Evolutionary conservation across 2,888 invertebrate genomes (phyloP).

Genomic region (Netelia melanura): DNA sequence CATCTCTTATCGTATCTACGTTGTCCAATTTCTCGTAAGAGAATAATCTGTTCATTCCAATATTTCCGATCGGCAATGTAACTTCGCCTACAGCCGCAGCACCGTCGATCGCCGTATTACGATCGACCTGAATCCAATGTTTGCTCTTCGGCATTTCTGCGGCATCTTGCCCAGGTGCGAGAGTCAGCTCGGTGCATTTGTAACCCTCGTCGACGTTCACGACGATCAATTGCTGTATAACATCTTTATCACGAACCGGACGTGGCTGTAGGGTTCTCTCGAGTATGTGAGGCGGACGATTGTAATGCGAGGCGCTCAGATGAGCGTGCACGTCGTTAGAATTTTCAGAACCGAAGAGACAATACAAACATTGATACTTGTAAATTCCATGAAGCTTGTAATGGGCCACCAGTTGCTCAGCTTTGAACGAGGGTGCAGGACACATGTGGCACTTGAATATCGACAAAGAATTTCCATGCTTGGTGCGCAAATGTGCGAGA

Average conservation of each 20-base stretch:
- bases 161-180: conserved; percentile 31
- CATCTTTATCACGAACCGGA: conserved; percentile 74
- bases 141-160: conserved; percentile 51
- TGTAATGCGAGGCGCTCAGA: conserved; percentile 84
- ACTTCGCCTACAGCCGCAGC: conserved; percentile 41
- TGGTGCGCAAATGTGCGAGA: conserved; percentile 78
- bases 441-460: conserved; percentile 84
- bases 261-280: conserved; percentile 79
- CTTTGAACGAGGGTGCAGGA: conserved; percentile 82
- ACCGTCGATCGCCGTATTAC: conserved; percentile 43
- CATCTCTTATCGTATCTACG: conserved; percentile 5
- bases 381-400: conserved; percentile 84
- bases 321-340: conserved; percentile 85
- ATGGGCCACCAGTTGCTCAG: conserved; percentile 80
- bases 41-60: conserved; percentile 55
- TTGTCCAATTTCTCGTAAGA: conserved; percentile 50
- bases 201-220: conserved; percentile 76
- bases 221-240: conserved; percentile 79
- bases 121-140: conserved; percentile 56
- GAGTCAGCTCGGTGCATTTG: conserved; percentile 63
- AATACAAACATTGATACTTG: conserved; percentile 86
- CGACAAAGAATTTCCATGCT: conserved; percentile 72
- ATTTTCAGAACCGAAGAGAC: conserved; percentile 83
- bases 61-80: conserved; percentile 56
- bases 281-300: conserved; percentile 81